Base-by-base conservation (phyloP, 2,888 invertebrate species). In the Cyrtodaria siliqua region DNA sequence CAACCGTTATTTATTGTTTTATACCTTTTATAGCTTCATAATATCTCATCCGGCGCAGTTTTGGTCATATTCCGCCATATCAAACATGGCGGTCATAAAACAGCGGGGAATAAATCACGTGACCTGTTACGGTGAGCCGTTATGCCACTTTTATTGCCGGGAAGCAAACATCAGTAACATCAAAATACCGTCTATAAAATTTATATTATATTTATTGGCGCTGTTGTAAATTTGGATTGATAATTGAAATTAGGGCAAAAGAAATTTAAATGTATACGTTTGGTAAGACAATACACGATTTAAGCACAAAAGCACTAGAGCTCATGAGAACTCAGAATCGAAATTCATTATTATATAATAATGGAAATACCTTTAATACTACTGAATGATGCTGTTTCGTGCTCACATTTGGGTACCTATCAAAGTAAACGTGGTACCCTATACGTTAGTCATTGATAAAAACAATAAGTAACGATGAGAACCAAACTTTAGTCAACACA, bases 71-170 rank as follows among this genome's bases (percentile, higher is more conserved):
- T 18, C n/a, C 61, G 50, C 27, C 29, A 67, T 18, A 52, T 63
- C 64, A 77, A 76, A 66, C 49, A 79, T 74, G 73, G 55, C 67
- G 52, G 52, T 59, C 70, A 73, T 79, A 74, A 79, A 79, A 61
- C 55, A 53, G 67, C 79, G 70, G 79, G 70, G 64, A 42, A 72
- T 56, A 12, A 27, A 52, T 70, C 66, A 68, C 62, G 50, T 75
- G 64, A 72, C 53, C 47, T 49, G 49, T 44, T 59, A 63, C 68
- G 60, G 61, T 49, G 59, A 49, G 40, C 63, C 59, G 42, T 71
- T 73, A 72, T 80, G 80, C 80, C 80, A 76, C 75, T 80, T 80
- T 79, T 79, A 79, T 75, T 50, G 49, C 59, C 16, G 64, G 59
- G 52, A 59, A 42, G 72, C 60, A 75, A 79, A 79, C 68, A 79